Evolutionary conservation across 2,113 vertebrate species (phyloP).

Genomic region (Trichomycterus rosablanca): DNA sequence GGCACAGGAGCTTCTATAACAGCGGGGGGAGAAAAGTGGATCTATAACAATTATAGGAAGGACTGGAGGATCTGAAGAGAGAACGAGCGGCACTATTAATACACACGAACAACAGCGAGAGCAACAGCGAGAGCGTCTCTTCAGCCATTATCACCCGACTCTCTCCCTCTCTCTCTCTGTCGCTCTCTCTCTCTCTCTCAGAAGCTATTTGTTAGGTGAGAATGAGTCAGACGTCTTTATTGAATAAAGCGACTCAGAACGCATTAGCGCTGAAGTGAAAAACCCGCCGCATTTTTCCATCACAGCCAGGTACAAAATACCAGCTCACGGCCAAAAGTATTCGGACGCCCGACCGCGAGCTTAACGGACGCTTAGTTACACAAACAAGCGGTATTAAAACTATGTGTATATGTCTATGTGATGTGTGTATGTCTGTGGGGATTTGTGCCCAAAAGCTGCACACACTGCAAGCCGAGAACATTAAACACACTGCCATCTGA

Average conservation of each 20-base stretch:
- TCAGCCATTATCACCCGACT: conserved; percentile 4
- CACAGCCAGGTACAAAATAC: too few relatives aligned
- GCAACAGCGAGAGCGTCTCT: background rate
- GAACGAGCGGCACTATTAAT: conserved; percentile 16
- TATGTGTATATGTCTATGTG: too few relatives aligned
- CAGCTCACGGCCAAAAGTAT: too few relatives aligned
- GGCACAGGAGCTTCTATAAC: background rate
- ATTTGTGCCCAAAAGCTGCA: too few relatives aligned
- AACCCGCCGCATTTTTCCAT: too few relatives aligned
- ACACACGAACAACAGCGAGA: background rate
- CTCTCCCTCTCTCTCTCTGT: background rate
- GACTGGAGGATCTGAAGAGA: conserved; percentile 29
- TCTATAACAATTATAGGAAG: conserved; percentile 46
- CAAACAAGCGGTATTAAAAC: too few relatives aligned
- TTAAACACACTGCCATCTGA: too few relatives aligned
- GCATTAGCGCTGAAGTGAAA: too few relatives aligned
- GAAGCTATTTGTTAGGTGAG: conserved; percentile 5
- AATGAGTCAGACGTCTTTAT: conserved; percentile 2
- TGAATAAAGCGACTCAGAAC: background rate
- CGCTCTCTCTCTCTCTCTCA: background rate
- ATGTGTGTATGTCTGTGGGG: too few relatives aligned
- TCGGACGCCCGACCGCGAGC: too few relatives aligned
- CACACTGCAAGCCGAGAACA: too few relatives aligned
- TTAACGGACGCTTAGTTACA: too few relatives aligned
- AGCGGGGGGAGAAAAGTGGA: conserved; percentile 21